Base-by-base conservation (phyloP, 92 coral and sea anemone species). In the Nematostella vectensis region DNA sequence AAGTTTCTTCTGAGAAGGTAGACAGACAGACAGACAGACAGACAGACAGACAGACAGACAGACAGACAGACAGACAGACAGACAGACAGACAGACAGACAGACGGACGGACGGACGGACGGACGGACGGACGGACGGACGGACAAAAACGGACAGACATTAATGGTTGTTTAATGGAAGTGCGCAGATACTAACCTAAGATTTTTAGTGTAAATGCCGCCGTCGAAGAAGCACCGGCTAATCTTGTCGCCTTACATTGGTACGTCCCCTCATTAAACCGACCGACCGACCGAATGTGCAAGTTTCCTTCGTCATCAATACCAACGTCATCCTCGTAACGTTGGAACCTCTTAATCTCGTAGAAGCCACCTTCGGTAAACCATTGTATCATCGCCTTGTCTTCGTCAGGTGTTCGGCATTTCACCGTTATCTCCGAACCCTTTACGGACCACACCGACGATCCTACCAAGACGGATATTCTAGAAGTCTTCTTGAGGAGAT, bases 201-300 rank as follows among this genome's bases (percentile, higher is more conserved):
- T 53, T 43, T 70, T 66, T 22, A 70, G 63, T 10, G 69, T 53
- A 52, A 85, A 85, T 4, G 37, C 11, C 8, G 84, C 95, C 10
- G 81, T 84, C 43, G 58, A 30, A 8, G 71, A 48, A 2, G 50
- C 54, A 25, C 84, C 88, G 13, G 31, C 74, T 1, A 23, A 3
- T 56, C 58, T 75, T 18, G 53, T 61, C 0, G 95, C 88, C 29
- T 57, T 54, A 19, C 95, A 85, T 0, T 68, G 54, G 59, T 67
- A 85, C 17, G 50, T 68, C 2, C 88, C 95, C 47, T 85, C 88
- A 28, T 81, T 85, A 25, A 71, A 85, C 28, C 84, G 80, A 70
- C 52, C 69, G 23, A 69, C 47, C 29, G 51, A 57, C 24, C 80
- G 62, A 48, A 85, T 85, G 29, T 17, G 29, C 49, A 85, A 54